Percentiles rank a stretch among this genome's conserved stretches.
Conservation (phyloP, 2,888 invertebrate genomes). For the Tenodera sinensis region DNA sequence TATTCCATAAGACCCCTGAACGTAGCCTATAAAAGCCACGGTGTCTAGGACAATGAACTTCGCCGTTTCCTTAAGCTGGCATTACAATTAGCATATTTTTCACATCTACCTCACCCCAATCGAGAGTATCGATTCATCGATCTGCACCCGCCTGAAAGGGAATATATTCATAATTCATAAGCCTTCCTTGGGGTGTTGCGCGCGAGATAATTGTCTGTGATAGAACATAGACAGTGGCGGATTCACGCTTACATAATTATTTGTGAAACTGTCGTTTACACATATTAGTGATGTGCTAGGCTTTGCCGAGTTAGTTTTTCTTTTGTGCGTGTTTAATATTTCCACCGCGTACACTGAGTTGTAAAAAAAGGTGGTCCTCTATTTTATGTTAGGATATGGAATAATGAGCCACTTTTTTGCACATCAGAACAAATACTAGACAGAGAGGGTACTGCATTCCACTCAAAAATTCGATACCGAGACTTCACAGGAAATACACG, state of each 20-base stretch:
- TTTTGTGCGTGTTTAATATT: too few species aligned
- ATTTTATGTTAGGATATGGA: too few species aligned
- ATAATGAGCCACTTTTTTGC: too few species aligned
- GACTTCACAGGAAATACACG: too few species aligned
- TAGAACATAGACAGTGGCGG: background rate
- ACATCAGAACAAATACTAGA: too few species aligned
- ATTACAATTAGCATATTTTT: slow-evolving; percentile 2
- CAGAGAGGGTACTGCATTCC: too few species aligned
- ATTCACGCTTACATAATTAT: background rate
- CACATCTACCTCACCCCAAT: background rate
- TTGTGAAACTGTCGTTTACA: background rate
- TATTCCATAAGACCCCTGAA: background rate
- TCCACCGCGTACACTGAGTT: too few species aligned
- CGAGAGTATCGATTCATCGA: background rate
- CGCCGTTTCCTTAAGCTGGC: background rate
- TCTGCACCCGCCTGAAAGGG: background rate
- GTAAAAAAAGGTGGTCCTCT: too few species aligned
- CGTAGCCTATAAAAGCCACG: background rate
- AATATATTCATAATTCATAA: background rate
- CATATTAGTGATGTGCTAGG: too few species aligned
- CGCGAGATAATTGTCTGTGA: background rate
- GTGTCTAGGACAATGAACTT: background rate
- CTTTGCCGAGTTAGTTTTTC: too few species aligned
- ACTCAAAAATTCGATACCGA: too few species aligned
- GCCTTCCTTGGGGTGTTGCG: background rate